Evolutionary conservation across 92 coral and sea anemone species (phyloP), one percentile per base, ranked within the genome.

Genomic region (Siderastrea siderea): DNA sequence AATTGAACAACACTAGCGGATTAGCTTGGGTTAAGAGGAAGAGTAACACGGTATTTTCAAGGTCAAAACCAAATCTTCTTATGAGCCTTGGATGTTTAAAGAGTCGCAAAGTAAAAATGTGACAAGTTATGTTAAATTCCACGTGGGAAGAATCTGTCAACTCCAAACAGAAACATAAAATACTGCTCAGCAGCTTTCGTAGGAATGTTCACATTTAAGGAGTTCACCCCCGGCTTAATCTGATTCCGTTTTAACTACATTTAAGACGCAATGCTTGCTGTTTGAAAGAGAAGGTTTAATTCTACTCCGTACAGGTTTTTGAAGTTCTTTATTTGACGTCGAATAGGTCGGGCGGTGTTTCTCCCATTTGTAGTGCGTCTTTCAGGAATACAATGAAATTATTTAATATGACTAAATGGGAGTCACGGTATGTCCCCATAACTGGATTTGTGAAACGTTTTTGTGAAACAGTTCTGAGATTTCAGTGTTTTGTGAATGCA

Each of bases 1-100:
- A 84, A 84, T 84, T 84, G 87, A 84, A 84, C 79, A 74, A 73
- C 87, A 84, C 87, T 84, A 84, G 69, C 44, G 4, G 10, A 45
- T 6, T 12, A 26, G 54, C 80, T 15, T 62, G 65, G 81, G 87
- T 74, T 61, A 62, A 84, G 81, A 62, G 69, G 45, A 16, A 1
- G 7, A 5, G 3, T 3, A 55, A 43, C 3, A 38, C 62, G 69
- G 9, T 83, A 71, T 8, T 61, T 26, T 50, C 49, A 47, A 19
- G 49, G 69, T 64, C 59, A 49, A 60, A 50, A 75, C 8, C 68
- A 1, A 48, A 14, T 62, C 45, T 82, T 64, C 3, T 26, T 49
- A 71, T 66, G 26, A 54, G n/a, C 12, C 62, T 74, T 52, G 9
- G 63, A 0, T 45, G 6, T 53, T 11, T 3, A 55, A 74, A 38